A percentile compares a stretch with the other conserved stretches of the same genome.
phyloP scores from a whole-genome alignment of 2,113 vertebrate species.

The Chionis minor region DNA sequence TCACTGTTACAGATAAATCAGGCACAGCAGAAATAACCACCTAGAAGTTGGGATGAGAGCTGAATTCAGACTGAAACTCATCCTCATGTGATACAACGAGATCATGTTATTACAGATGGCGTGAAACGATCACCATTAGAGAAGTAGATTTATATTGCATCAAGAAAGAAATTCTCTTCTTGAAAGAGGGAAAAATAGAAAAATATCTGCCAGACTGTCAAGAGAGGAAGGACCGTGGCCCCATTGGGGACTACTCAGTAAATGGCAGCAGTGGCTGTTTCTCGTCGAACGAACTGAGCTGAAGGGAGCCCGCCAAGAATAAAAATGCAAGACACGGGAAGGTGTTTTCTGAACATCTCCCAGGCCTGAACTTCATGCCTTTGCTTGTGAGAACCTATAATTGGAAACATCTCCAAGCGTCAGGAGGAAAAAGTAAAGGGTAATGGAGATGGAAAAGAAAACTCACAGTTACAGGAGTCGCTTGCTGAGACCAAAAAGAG shows the following conservation, averaged over 20 bases:
- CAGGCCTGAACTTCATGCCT: conserved; percentile 4
- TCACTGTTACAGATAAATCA: not conserved
- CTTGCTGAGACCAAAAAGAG: not conserved
- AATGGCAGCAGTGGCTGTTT: not conserved
- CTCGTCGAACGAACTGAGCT: not conserved
- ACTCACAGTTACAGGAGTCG: not conserved
- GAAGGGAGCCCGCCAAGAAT: not conserved
- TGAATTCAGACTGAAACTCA: not conserved
- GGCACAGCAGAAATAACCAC: not conserved
- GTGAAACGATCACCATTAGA: not conserved
- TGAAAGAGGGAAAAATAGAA: not conserved
- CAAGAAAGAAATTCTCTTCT: not conserved
- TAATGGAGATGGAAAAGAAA: conserved; percentile 35
- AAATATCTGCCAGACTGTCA: not conserved
- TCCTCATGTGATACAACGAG: not conserved
- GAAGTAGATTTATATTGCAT: not conserved
- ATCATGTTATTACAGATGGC: not conserved
- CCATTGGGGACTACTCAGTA: not conserved
- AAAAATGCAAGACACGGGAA: not conserved
- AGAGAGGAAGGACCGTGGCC: not conserved
- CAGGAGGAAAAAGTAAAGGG: not conserved
- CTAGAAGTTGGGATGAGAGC: not conserved
- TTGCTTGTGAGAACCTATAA: conserved; percentile 35
- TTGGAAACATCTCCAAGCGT: conserved; percentile 1
- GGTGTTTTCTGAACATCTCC: conserved; percentile 39